phyloP scores from a whole-genome alignment of 2,797 vertebrate genomes.

The Sebastes iracundus region DNA sequence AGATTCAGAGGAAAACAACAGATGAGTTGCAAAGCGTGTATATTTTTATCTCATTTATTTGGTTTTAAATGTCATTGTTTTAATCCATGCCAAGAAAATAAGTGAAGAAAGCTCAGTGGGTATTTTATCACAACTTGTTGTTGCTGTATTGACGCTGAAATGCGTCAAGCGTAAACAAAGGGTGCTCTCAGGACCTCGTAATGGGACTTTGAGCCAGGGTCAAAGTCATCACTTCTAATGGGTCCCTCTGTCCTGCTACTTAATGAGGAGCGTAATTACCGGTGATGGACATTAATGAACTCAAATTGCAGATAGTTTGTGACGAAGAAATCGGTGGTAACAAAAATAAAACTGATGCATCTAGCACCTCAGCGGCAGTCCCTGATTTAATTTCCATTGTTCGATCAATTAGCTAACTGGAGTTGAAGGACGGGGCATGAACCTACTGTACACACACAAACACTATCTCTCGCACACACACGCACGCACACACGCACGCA shows the following conservation, averaged over 20 bases:
- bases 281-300: constrained; percentile 74
- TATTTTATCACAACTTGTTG: neutral
- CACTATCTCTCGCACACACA: neutral
- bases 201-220: constrained; percentile 66
- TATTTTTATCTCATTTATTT: neutral
- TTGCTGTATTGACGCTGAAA: constrained; percentile 18
- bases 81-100: neutral
- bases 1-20: neutral
- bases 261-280: constrained; percentile 70
- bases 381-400: constrained; percentile 57
- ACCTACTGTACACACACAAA: neutral
- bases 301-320: constrained; percentile 51
- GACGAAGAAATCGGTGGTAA: constrained; percentile 56
- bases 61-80: neutral
- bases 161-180: constrained; percentile 54
- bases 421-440: constrained; percentile 56
- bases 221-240: constrained; percentile 71
- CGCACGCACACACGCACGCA: too few species aligned
- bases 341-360: constrained; percentile 60
- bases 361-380: constrained; percentile 17
- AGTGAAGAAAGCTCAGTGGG: neutral
- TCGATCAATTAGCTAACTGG: constrained; percentile 51
- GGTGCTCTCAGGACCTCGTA: constrained; percentile 43
- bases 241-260: constrained; percentile 52
- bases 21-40: neutral